Conservation (phyloP, 2,888 invertebrate species). For the Asteroscopus sphinx region DNA sequence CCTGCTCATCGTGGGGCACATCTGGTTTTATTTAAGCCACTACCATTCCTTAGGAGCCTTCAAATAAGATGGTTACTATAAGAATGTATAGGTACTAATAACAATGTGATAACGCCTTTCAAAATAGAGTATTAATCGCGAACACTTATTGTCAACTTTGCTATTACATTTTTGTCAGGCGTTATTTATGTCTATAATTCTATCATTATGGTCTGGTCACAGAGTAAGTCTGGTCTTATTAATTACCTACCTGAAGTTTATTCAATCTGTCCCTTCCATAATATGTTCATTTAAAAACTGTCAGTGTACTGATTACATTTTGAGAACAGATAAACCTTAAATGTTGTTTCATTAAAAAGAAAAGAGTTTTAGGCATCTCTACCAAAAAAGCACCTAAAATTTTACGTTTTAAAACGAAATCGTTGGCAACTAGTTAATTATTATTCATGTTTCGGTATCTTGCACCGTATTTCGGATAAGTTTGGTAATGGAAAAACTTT, state of each 20-base stretch:
- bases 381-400: conserved; percentile 20
- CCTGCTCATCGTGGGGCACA: conserved; percentile 67
- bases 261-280: too few species aligned
- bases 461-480: conserved; percentile 74
- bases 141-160: conserved; percentile 25
- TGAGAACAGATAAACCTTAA: not conserved
- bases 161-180: conserved; percentile 42
- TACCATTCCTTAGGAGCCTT: conserved; percentile 37
- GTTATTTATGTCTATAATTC: conserved; percentile 13
- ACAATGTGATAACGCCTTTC: conserved; percentile 34
- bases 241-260: too few species aligned
- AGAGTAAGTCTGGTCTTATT: too few species aligned
- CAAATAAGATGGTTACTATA: conserved; percentile 43
- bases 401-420: conserved; percentile 49
- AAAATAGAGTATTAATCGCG: not conserved
- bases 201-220: too few species aligned
- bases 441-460: conserved; percentile 80
- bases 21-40: conserved; percentile 75
- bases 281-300: too few species aligned
- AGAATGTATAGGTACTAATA: conserved; percentile 19
- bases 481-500: conserved; percentile 88
- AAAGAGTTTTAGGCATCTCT: conserved; percentile 5
- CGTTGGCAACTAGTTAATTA: conserved; percentile 77
- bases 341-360: conserved; percentile 4
- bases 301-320: not conserved